These are phyloP conservation scores for Calephelis perditalis DNA, from an alignment of 2,888 invertebrate genomes.

Conservation along the genomic window DNA sequence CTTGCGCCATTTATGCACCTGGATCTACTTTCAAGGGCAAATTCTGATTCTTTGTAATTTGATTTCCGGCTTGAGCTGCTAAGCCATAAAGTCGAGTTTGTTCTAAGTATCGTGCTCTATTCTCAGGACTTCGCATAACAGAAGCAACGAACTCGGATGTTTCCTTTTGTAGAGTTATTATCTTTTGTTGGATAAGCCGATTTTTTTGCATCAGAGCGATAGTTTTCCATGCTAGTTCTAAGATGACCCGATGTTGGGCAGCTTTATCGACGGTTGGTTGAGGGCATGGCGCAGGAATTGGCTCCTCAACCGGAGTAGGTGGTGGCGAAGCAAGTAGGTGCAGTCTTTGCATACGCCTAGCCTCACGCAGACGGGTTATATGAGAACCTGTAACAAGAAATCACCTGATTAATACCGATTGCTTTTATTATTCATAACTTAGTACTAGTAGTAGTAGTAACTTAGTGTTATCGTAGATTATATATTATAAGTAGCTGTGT, in stretches of 20 bases:
- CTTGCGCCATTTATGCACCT: background rate
- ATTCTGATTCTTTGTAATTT: constrained; percentile 34
- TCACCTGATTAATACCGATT: background rate
- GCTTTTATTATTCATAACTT: background rate
- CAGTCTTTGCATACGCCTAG: constrained; percentile 53
- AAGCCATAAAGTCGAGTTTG: constrained; percentile 42
- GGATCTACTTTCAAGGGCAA: constrained; percentile 43
- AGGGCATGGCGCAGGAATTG: constrained; percentile 33
- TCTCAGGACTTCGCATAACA: constrained; percentile 76
- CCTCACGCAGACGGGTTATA: constrained; percentile 52
- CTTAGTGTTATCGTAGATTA: background rate
- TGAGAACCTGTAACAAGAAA: constrained; percentile 53
- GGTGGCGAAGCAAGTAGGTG: constrained; percentile 42
- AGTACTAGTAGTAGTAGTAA: no score
- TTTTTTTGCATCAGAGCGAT: constrained; percentile 80
- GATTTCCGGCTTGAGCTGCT: constrained; percentile 23
- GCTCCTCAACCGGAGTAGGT: constrained; percentile 33
- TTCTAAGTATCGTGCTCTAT: constrained; percentile 49
- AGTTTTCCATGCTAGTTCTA: constrained; percentile 81
- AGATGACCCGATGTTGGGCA: constrained; percentile 67
- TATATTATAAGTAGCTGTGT: no score
- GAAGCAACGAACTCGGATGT: constrained; percentile 80
- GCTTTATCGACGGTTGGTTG: constrained; percentile 41
- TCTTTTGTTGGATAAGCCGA: constrained; percentile 78
- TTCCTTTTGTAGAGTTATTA: constrained; percentile 79